Evolutionary conservation across 2,113 vertebrate genomes (phyloP), one percentile per base, ranked within the genome.

Genomic region (Anarhynchus alexandrinus): DNA sequence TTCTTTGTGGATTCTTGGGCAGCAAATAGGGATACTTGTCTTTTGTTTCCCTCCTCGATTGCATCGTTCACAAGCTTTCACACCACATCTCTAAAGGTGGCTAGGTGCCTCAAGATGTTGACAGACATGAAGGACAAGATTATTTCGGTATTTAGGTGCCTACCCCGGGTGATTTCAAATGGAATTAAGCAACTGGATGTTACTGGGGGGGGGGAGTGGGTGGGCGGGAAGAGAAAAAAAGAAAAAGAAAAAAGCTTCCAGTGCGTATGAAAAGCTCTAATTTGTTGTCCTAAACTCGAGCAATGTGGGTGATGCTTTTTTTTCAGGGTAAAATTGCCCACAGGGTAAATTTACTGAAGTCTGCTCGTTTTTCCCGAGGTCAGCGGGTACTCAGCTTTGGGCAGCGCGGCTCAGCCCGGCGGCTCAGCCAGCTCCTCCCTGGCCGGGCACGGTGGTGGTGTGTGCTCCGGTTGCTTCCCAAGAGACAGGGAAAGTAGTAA

Each of bases 121-220:
- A 97, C 95, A 97, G 94, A 93, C 93, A 94, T 95, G 96, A 97
- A 96, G 96, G 96, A 96, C 96, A 96, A 96, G 96, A 97, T 96
- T 96, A 95, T 96, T 95, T 94, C 94, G 97, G 94, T 96, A 95
- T 96, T 95, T 94, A 95, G 97, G 95, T 95, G 94, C 89, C 93
- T 95, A 95, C 70, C 86, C 81, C 0, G 87, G 82, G 43, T 91
- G 96, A 92, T 96, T 97, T 95, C 96, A 86, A 93, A 96, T 80
- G 82, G 96, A 89, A 93, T 91, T 95, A 97, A 94, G 93, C 61
- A 85, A 97, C 69, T 95, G 93, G 94, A 94, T 92, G 51, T 81
- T 92, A 90, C 67, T 43, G 45, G 66, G 36, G 11, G 5, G 5
- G 5, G 4, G 38, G 18, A 9, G 7, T 9, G 14, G 14, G 5